A percentile compares a stretch with the other conserved stretches of the same genome.
These are phyloP conservation scores for Lepidothrix coronata DNA, from an alignment of 2,113 vertebrate species.

Conservation along the genomic window DNA sequence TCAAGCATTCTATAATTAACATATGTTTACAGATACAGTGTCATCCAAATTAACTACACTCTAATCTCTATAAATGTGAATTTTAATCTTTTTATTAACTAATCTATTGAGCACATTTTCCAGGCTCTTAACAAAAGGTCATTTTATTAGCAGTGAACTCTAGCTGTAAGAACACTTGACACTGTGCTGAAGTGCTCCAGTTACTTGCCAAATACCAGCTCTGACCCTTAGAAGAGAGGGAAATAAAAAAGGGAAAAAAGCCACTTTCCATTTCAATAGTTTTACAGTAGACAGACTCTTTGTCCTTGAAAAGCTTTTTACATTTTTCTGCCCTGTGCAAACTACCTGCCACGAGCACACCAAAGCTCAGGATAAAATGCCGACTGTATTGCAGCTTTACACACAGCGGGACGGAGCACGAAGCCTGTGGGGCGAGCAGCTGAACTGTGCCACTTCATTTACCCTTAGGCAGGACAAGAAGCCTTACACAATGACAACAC, in stretches of 20 bases:
- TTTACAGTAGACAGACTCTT: neutral
- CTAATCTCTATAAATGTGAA: neutral
- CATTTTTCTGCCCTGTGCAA: neutral
- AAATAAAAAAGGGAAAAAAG: neutral
- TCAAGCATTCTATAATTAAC: conserved; percentile 5
- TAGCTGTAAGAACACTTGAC: neutral
- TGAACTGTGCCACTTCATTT: neutral
- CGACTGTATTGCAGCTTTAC: rapidly evolving
- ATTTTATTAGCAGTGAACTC: neutral
- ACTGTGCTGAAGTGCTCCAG: neutral
- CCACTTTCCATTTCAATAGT: neutral
- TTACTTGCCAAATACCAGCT: neutral
- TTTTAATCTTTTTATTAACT: neutral
- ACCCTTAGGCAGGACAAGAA: neutral
- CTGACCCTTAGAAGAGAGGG: rapidly evolving
- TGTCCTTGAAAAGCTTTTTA: neutral
- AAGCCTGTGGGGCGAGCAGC: rapidly evolving
- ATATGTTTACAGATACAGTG: neutral
- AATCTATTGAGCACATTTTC: neutral
- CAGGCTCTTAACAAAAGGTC: neutral
- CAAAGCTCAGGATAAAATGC: neutral
- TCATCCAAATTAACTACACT: neutral
- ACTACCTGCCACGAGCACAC: rapidly evolving
- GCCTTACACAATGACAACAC: too few relatives aligned
- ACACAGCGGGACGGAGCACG: rapidly evolving